Conservation (phyloP, 2,888 invertebrate genomes). For the Epinotia nisella region DNA sequence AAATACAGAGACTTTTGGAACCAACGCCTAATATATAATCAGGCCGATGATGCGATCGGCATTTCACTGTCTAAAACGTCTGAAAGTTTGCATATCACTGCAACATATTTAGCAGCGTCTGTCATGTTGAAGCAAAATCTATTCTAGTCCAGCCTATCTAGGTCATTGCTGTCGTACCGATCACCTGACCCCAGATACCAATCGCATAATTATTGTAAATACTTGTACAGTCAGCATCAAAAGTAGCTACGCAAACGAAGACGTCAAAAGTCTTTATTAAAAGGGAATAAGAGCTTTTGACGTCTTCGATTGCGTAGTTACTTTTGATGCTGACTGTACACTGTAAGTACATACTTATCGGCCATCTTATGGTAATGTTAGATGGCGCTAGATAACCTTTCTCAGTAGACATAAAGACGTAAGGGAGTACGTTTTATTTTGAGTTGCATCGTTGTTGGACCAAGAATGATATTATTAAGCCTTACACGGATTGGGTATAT, state of each 20-base stretch:
- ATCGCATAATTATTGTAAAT: conserved; percentile 73
- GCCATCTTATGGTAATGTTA: conserved; percentile 54
- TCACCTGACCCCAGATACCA: conserved; percentile 60
- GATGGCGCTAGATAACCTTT: conserved; percentile 56
- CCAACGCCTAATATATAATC: too few relatives aligned
- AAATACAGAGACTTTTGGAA: too few relatives aligned
- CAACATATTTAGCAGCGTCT: background rate
- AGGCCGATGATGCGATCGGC: too few relatives aligned
- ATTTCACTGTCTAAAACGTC: background rate
- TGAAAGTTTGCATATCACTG: background rate
- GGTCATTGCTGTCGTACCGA: conserved; percentile 35
- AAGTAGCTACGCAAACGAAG: too few relatives aligned
- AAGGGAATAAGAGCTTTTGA: too few relatives aligned
- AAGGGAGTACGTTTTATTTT: conserved; percentile 2
- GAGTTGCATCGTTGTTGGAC: conserved; percentile 4
- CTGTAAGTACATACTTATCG: conserved; percentile 54
- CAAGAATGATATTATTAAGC: conserved; percentile 13
- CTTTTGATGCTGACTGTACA: too few relatives aligned
- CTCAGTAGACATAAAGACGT: background rate
- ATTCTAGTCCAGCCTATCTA: conserved; percentile 33
- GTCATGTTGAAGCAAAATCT: background rate
- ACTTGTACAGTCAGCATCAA: too few relatives aligned
- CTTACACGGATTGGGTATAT: conserved; percentile 24
- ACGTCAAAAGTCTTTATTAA: too few relatives aligned
- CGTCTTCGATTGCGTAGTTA: too few relatives aligned